Conservation (phyloP, 2,797 vertebrate species). For the Clarias laeviceps region DNA sequence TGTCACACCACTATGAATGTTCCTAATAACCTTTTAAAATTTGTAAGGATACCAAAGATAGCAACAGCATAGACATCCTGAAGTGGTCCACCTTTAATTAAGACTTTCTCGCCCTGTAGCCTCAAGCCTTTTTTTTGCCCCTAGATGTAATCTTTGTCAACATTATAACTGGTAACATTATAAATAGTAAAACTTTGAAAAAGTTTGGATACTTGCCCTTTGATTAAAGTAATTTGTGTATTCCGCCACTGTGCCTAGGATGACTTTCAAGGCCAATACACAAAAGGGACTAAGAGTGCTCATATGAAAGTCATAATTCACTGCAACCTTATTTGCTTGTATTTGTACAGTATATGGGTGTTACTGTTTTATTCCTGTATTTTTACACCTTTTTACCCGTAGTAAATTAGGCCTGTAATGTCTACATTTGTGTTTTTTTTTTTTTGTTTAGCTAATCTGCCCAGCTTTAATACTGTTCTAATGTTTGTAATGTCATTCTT, state of each 20-base stretch:
- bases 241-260: not conserved
- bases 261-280: not conserved
- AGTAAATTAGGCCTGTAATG: not conserved
- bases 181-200: not conserved
- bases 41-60: not conserved
- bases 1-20: not conserved
- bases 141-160: not conserved
- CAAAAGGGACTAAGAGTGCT: not conserved
- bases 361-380: not conserved
- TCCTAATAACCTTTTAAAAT: not conserved
- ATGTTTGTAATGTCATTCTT: slow-evolving; percentile 1
- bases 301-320: not conserved
- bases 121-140: not conserved
- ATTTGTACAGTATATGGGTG: not conserved
- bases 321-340: not conserved
- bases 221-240: not conserved
- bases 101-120: not conserved
- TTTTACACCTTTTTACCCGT: not conserved
- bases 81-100: not conserved
- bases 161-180: not conserved
- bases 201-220: not conserved
- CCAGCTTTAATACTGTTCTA: not conserved
- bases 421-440: not conserved
- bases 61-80: too few species aligned
- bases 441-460: not conserved